Base-by-base conservation (phyloP, 1,140 invertebrate genomes). In the Brachionus rotundiformis region DNA sequence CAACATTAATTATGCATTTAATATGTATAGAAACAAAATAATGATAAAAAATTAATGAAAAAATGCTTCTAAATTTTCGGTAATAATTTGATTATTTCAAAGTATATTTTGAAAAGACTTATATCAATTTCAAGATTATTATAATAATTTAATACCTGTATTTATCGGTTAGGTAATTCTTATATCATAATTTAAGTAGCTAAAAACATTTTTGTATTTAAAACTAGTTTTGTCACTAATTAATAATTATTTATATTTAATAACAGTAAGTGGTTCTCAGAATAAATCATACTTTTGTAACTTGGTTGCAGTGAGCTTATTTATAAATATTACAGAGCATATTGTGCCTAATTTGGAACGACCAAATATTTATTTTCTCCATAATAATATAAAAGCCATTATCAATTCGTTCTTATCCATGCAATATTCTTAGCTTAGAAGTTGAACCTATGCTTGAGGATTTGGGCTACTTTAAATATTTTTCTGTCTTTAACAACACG, bases 11-110 rank as follows among this genome's bases (percentile, higher is more conserved):
- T 54, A 54, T 54, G 47, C 3, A 54, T 19, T 54, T 23, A 25
- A 54, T 54, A 54, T 54, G n/a, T 54, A 54, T 54, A 54, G 47
- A 54, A 54, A 54, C 47, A 54, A 54, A 54, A 19, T 54, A 54
- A 8, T 54, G 47, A 54, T 54, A 54, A 54, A n/a, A 54, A 54
- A 54, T 54, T 54, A 23, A 54, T 19, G 7, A 19, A 23, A 23
- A 54, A 23, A 39, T 39, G 36, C n/a, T n/a, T 39, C 1, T 19
- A 0, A 54, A 54, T 16, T 54, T 54, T 54, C 47, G 23, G 19
- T 19, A 54, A 16, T 54, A 54, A 54, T 54, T 54, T 19, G 16
- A 54, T n/a, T n/a, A n/a, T n/a, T n/a, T n/a, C n/a, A n/a, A n/a
- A n/a, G n/a, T n/a, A n/a, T n/a, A n/a, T n/a, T n/a, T n/a, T n/a